Evolutionary conservation across 1,140 invertebrate species (phyloP).

Genomic region (Drosophila hydei): DNA sequence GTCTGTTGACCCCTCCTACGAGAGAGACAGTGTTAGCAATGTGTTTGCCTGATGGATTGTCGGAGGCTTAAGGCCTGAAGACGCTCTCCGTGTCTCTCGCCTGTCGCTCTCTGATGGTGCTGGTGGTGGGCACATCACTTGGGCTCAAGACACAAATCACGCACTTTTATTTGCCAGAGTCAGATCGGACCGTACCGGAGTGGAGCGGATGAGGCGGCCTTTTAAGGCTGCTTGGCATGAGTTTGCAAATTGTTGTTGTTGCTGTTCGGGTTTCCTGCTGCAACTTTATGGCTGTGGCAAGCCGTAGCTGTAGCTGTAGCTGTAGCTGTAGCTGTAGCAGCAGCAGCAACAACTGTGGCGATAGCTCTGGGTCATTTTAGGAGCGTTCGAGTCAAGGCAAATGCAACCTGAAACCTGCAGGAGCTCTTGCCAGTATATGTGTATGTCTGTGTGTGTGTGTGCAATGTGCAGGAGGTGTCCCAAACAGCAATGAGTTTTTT

Average conservation of each 20-base stretch:
- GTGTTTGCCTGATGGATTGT: constrained; percentile 75
- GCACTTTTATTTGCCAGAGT: constrained; percentile 75
- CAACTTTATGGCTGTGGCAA: constrained; percentile 69
- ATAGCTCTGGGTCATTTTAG: constrained; percentile 79
- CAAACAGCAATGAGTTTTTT: constrained; percentile 44
- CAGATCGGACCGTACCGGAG: constrained; percentile 3
- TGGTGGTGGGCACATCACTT: constrained; percentile 71
- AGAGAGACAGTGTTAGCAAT: constrained; percentile 53
- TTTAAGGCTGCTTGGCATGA: constrained; percentile 79
- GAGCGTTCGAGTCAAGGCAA: constrained; percentile 73
- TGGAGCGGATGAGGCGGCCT: constrained; percentile 70
- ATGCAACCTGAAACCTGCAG: constrained; percentile 79
- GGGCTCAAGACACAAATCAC: constrained; percentile 67
- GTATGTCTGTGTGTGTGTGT: background rate
- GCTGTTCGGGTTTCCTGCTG: constrained; percentile 71
- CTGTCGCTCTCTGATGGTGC: constrained; percentile 1
- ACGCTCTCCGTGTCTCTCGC: constrained; percentile 20
- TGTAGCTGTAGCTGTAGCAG: constrained; percentile 5
- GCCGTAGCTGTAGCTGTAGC: constrained; percentile 9
- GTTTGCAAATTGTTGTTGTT: constrained; percentile 77
- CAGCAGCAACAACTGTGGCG: constrained; percentile 46
- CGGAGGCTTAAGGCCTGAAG: constrained; percentile 44
- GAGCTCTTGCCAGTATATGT: constrained; percentile 31
- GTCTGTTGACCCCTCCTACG: constrained; percentile 40
- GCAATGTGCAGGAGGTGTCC: constrained; percentile 47